Base-by-base conservation (phyloP, 2,113 vertebrate genomes). In the Muntiacus reevesi region DNA sequence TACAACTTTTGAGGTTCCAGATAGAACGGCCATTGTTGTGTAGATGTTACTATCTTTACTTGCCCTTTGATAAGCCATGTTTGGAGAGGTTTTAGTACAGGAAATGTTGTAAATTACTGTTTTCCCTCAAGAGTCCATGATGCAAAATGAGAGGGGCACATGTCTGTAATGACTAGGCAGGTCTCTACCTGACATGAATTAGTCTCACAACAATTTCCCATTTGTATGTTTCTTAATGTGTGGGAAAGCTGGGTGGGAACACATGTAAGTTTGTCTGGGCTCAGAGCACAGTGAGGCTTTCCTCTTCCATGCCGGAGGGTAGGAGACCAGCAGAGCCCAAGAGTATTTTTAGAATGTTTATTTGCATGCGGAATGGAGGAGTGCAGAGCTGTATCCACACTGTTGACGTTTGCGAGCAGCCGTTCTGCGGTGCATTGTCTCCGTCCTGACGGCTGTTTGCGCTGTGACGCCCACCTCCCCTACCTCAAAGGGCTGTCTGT, bases 91-190 rank as follows among this genome's bases (percentile, higher is more conserved):
- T 94, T 98, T 97, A 97, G 82, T 97, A 98, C 97, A 98, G 98
- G 97, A 98, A 99, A 97, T 95, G 82, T 96, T 89, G 95, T 91
- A 98, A 98, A 98, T 98, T 98, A 98, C 97, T 98, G 92, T 98
- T 98, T 98, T 99, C 84, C 84, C 94, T 98, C 47, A 45, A 33
- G 28, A 96, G 98, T 95, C 96, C 95, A 6, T 85, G 96, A 94
- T 98, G 84, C 96, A 89, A 98, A 98, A 98, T 98, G 98, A 98
- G 95, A 98, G 93, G 95, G 95, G 89, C 97, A 6, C 92, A 94
- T 95, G 98, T 88, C 97, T 88, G 0, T 93, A 95, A 98, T 97
- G 97, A 97, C 40, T 83, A 92, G 95, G 64, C 97, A 98, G 88
- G 97, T 97, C 96, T 98, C 64, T 97, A 98, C 93, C 97, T 98